Base-by-base conservation (phyloP, 2,113 vertebrate species). In the Galemys pyrenaicus region DNA sequence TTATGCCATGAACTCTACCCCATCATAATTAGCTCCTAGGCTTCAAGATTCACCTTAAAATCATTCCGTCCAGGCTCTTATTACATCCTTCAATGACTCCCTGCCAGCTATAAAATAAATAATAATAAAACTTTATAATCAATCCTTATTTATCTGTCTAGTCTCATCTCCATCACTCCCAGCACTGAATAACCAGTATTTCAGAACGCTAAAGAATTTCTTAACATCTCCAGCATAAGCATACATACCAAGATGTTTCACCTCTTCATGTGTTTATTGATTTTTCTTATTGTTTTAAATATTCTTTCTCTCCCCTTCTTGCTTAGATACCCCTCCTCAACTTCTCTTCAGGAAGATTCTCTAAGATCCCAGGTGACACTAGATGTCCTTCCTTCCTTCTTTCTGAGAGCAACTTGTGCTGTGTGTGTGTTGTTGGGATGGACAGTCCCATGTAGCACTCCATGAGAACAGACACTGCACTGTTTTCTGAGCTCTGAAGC, bases 381-480 rank as follows among this genome's bases (percentile, higher is more conserved):
- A 74, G 15, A 9, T 41, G 6, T 10, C 24, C 39, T 37, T 35
- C 13, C 13, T 71, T 56, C 11, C 32, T 67, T 56, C 89, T 70
- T 83, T 5, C 49, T 91, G 58, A 16, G 62, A 85, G 68, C 6
- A 11, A 5, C 51, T 64, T 28, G 35, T 58, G 32, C 6, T 9
- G 5, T 22, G 35, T 35, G 35, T 37, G 19, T 26, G 22, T 22
- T 51, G 7, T 1, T 1, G 3, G 35, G 20, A 15, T 0, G 0
- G 26, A 9, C 62, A 8, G 4, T 37, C 11, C 26, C 17, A 16
- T 17, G 44, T 26, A 41, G 3, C 19, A 9, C 39, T 37, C 70
- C 4, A 0, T 49, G n/a, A 68, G 54, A n/a, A 35, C 28, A 73
- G 37, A 85, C 3, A 26, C 13, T 19, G 20, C 58, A n/a, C n/a